Percentiles rank a stretch among this genome's conserved stretches.
phyloP scores from a whole-genome alignment of 2,113 vertebrate genomes.

The Nothobranchius furzeri region DNA sequence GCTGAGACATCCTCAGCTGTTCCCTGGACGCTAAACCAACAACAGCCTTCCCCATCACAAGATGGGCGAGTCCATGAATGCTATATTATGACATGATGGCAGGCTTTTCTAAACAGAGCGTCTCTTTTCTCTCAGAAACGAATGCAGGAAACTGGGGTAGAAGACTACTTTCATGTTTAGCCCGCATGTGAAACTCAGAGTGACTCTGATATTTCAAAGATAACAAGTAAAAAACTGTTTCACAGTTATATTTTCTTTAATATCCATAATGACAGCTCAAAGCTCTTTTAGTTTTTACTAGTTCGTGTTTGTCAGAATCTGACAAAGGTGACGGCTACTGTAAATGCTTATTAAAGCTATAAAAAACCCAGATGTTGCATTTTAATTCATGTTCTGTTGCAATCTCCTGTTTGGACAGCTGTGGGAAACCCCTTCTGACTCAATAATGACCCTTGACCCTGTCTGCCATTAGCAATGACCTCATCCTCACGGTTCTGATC shows the following conservation, averaged over 20 bases:
- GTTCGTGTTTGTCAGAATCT: slow-evolving; percentile 35
- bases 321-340: slow-evolving; percentile 20
- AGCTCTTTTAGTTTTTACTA: slow-evolving; percentile 27
- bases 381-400: slow-evolving; percentile 42
- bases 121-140: too few relatives aligned
- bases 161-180: too few relatives aligned
- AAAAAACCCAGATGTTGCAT: slow-evolving; percentile 21
- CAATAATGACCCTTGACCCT: slow-evolving; percentile 48
- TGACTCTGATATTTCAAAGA: too few relatives aligned
- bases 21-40: too few relatives aligned
- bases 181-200: too few relatives aligned
- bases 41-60: too few relatives aligned
- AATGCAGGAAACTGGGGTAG: too few relatives aligned
- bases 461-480: slow-evolving; percentile 52
- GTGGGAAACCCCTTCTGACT: slow-evolving; percentile 57
- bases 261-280: slow-evolving; percentile 10
- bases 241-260: not conserved
- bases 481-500: slow-evolving; percentile 30
- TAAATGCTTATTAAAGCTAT: not conserved
- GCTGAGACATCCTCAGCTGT: too few relatives aligned
- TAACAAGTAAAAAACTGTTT: too few relatives aligned
- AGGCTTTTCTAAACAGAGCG: too few relatives aligned
- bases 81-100: too few relatives aligned
- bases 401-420: slow-evolving; percentile 48
- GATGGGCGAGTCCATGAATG: too few relatives aligned